Conservation (phyloP, 2,797 vertebrate species). For the Gymnothorax javanicus region DNA sequence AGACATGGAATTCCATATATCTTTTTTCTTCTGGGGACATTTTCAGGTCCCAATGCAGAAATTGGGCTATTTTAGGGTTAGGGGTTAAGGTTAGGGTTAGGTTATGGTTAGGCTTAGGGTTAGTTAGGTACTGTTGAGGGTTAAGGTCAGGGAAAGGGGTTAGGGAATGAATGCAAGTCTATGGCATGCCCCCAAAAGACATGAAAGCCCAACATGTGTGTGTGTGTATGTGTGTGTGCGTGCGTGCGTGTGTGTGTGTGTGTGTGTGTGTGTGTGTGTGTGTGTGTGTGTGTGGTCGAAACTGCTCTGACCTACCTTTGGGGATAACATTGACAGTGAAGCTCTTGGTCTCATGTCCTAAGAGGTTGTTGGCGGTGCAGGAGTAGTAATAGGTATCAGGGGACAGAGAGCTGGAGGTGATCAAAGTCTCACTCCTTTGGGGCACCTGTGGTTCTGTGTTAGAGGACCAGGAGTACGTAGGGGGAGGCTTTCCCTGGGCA, state of each 20-base stretch:
- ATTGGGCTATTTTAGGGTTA: too few species aligned
- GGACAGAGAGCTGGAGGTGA: neutral
- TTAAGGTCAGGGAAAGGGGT: too few species aligned
- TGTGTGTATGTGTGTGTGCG: neutral
- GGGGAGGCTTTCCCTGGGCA: slow-evolving; percentile 57
- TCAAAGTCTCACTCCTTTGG: neutral
- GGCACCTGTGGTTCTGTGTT: neutral
- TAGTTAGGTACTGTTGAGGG: too few species aligned
- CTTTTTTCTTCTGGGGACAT: too few species aligned
- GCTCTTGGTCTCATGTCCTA: slow-evolving; percentile 44
- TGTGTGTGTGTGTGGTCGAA: neutral
- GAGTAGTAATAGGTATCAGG: slow-evolving; percentile 53
- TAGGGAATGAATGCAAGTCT: too few species aligned
- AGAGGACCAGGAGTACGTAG: slow-evolving; percentile 53
- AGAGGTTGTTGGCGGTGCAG: slow-evolving; percentile 54
- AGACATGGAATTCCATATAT: too few species aligned
- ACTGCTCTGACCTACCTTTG: slow-evolving; percentile 51
- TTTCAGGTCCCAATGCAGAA: too few species aligned
- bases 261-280: neutral
- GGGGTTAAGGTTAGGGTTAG: too few species aligned
- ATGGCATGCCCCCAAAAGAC: too few species aligned
- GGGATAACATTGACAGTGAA: slow-evolving; percentile 48
- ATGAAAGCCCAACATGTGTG: too few species aligned
- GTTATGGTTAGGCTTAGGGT: too few species aligned
- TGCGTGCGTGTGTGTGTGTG: neutral